phyloP scores from a whole-genome alignment of 2,888 invertebrate genomes.

The Drosophila gaucha region DNA sequence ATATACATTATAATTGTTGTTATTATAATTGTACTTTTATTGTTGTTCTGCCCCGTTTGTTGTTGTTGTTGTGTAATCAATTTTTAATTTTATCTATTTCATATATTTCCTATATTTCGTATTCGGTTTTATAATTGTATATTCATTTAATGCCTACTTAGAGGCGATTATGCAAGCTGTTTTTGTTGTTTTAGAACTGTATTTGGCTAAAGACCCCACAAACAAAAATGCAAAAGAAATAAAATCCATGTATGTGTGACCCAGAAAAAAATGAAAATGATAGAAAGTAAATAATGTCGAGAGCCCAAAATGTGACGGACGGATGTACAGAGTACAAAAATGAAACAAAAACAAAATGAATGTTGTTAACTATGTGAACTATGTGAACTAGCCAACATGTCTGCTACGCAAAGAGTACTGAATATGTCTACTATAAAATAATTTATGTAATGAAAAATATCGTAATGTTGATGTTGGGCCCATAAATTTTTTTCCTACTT shows the following conservation, averaged over 20 bases:
- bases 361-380: conserved; percentile 62
- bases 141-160: conserved; percentile 64
- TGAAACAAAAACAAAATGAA: conserved; percentile 30
- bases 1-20: conserved; percentile 46
- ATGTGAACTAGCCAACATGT: conserved; percentile 64
- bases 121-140: conserved; percentile 40
- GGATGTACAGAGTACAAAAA: conserved; percentile 76
- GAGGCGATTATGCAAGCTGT: conserved; percentile 69
- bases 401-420: conserved; percentile 67
- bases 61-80: conserved; percentile 54
- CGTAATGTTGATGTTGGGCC: conserved; percentile 84
- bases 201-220: conserved; percentile 28
- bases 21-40: conserved; percentile 57
- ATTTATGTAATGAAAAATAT: conserved; percentile 84
- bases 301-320: conserved; percentile 72
- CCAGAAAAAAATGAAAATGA: conserved; percentile 27
- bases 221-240: conserved; percentile 11
- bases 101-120: conserved; percentile 3
- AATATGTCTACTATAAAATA: conserved; percentile 83
- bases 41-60: conserved; percentile 51
- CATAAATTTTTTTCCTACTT: conserved; percentile 47
- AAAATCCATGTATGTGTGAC: conserved; percentile 56
- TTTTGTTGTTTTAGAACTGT: conserved; percentile 42
- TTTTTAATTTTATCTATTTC: conserved; percentile 39
- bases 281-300: conserved; percentile 22